Base-by-base conservation (phyloP, 2,113 vertebrate genomes). In the Muntiacus muntjak region DNA sequence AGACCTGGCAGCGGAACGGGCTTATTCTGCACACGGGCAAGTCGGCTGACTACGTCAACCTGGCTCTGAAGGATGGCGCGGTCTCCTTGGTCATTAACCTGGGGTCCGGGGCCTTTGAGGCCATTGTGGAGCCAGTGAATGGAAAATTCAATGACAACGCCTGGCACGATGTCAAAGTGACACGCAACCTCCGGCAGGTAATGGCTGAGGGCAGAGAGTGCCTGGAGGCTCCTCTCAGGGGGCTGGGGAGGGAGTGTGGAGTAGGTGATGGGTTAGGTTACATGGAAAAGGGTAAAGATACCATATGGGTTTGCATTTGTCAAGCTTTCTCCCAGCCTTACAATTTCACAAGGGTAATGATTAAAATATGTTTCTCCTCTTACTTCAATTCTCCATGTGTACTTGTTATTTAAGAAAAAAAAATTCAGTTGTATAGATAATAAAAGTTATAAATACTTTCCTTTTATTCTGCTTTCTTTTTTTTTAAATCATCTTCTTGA, bases 121-220 rank as follows among this genome's bases (percentile, higher is more conserved):
- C 99, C 98, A 99, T 99, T 14, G 99, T 99, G 90, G 99, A 99
- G 99, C 99, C 99, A 0, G 99, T 99, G 99, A 99, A 99, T 89
- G 99, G 99, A 97, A 99, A 99, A 98, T 99, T 99, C 99, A 99
- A 99, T 97, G 99, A 99, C 99, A 99, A 99, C 98, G 97, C 99
- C 52, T 99, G 99, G 99, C 99, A 99, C 2, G 99, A 99, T 98
- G 99, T 99, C 98, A 99, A 99, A 99, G 99, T 99, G 99, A 99
- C 99, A 2, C 99, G 99, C 98, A 99, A 99, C 99, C 99, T 99
- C 98, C 99, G 99, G 98, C 99, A 99, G 99, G 99, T 99, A 99
- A 99, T 99, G 99, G 98, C 97, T 98, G 97, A 98, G 96, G 98
- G 97, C 79, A 97, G 97, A 97, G 98, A 97, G 96, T 0, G 6